Evolutionary conservation across 2,113 vertebrate genomes (phyloP).

Genomic region (Galbula dea): DNA sequence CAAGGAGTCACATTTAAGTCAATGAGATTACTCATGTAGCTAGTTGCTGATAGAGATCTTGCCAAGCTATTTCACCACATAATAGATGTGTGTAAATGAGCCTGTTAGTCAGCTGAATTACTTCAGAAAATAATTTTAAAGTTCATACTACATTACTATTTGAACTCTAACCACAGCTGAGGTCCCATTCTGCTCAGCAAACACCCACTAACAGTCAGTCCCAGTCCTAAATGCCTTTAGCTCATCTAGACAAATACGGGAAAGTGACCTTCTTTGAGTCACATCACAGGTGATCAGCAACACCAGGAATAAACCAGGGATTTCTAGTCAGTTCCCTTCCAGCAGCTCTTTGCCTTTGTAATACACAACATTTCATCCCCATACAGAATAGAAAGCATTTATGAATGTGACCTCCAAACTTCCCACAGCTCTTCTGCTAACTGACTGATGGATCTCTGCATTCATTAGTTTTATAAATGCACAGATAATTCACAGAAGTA

Average conservation of each 20-base stretch:
- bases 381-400: conserved; percentile 24
- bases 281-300: neutral
- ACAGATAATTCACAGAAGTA: conserved; percentile 17
- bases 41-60: neutral
- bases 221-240: neutral
- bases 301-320: neutral
- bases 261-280: neutral
- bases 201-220: neutral
- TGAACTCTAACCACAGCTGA: neutral
- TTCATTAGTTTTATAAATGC: conserved; percentile 51
- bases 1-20: neutral
- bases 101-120: neutral
- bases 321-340: neutral
- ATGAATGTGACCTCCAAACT: conserved; percentile 49
- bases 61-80: neutral
- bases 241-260: neutral
- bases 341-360: neutral
- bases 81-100: neutral
- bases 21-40: conserved; percentile 13
- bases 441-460: neutral
- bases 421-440: conserved; percentile 9
- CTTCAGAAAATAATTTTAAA: neutral
- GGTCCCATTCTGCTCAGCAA: neutral
- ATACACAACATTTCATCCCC: neutral
- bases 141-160: neutral